Evolutionary conservation across 2,888 invertebrate genomes (phyloP).

Genomic region (Chrysolina haemoptera): DNA sequence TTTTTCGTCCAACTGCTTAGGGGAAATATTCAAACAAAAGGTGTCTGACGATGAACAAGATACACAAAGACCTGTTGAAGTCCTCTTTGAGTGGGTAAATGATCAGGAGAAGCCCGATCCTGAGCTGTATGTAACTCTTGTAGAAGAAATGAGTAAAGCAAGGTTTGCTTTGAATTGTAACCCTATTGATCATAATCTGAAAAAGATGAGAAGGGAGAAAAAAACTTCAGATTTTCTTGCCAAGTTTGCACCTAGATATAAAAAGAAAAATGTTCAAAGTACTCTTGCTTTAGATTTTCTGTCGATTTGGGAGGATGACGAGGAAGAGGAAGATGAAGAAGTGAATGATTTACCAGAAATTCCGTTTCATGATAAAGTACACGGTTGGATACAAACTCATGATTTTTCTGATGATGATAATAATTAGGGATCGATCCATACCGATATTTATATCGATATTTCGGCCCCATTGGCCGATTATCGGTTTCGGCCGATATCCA

Average conservation of each 20-base stretch:
- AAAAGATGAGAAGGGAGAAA: constrained; percentile 32
- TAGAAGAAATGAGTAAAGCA: constrained; percentile 47
- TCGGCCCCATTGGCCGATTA: too few species aligned
- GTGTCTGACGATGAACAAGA: constrained; percentile 37
- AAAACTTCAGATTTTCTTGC: constrained; percentile 46
- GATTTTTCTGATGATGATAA: constrained; percentile 45
- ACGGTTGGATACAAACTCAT: constrained; percentile 54
- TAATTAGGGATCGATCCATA: too few species aligned
- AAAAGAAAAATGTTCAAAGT: constrained; percentile 48
- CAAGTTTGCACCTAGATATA: constrained; percentile 44
- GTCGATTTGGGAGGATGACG: constrained; percentile 55
- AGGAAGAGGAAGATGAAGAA: constrained; percentile 45
- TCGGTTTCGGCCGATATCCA: too few species aligned
- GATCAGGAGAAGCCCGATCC: constrained; percentile 42
- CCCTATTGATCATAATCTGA: constrained; percentile 26
- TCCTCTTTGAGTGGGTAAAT: constrained; percentile 50
- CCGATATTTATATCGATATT: too few species aligned
- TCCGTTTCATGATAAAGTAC: constrained; percentile 55
- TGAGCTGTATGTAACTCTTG: constrained; percentile 46
- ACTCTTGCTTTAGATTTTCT: constrained; percentile 55
- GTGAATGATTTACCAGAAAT: constrained; percentile 52
- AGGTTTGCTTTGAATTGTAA: constrained; percentile 43
- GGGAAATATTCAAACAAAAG: constrained; percentile 56
- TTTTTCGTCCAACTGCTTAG: constrained; percentile 52
- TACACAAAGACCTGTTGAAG: constrained; percentile 34